Base-by-base conservation (phyloP, 2,888 invertebrate genomes). In the Eledona agricola region DNA sequence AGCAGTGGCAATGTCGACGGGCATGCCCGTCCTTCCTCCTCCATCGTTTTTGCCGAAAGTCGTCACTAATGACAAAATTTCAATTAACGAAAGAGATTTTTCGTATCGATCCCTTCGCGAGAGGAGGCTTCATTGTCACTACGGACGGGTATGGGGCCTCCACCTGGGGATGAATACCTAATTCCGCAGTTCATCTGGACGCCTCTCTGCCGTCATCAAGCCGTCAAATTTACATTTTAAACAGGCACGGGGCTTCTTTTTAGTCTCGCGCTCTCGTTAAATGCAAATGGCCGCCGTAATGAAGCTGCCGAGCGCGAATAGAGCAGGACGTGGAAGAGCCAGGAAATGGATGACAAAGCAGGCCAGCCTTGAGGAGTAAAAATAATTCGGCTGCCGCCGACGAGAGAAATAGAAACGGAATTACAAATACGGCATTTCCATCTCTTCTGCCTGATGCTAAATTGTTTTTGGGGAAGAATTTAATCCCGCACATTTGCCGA, bases 281-380 rank as follows among this genome's bases (percentile, higher is more conserved):
- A 73, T 73, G 73, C 73, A 72, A 73, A 73, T 73, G 71, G 72
- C 69, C 63, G 66, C 63, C 49, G 59, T 64, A 64, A 67, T 64
- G 71, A 73, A 70, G 67, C 67, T 61, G 59, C 63, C 61, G 55
- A 42, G 37, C 40, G 37, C 38, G 9, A 40, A 42, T 34, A 47
- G 42, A 47, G 46, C 47, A 53, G 47, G 40, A 47, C 31, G 45
- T 51, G 38, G 38, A 45, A 45, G 23, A 29, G 37, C 34, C 34
- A 19, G 52, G 40, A 38, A 52, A 52, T 47, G 47, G 47, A 47
- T 34, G 47, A 45, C 46, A 53, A 47, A 53, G 52, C 38, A 31
- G 35, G 28, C 35, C 46, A 34, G 35, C 46, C 46, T 46, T 17
- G 37, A 53, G 46, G 34, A 55, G 55, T 50, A 58, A 56, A 58